phyloP scores from a whole-genome alignment of 2,888 invertebrate genomes.

The Patella caerulea region DNA sequence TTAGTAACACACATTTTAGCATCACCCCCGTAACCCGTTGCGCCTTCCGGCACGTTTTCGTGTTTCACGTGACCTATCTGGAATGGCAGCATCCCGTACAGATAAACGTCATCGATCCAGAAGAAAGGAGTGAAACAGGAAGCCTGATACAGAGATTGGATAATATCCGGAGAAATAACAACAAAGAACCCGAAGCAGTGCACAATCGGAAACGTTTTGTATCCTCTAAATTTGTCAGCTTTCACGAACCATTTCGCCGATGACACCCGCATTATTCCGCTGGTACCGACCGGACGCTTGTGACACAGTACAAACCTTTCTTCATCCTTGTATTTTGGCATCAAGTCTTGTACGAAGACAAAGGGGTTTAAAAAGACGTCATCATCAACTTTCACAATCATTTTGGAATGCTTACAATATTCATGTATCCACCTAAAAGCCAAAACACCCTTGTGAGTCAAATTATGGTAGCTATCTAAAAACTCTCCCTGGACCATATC shows the following conservation, averaged over 20 bases:
- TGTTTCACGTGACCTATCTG: slow-evolving; percentile 54
- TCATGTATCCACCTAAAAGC: slow-evolving; percentile 55
- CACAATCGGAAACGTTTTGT: slow-evolving; percentile 56
- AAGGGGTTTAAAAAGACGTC: slow-evolving; percentile 62
- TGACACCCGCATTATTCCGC: slow-evolving; percentile 44
- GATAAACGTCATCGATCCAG: slow-evolving; percentile 70
- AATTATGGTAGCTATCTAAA: slow-evolving; percentile 54
- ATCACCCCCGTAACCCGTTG: slow-evolving; percentile 80
- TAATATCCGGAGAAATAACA: slow-evolving; percentile 55
- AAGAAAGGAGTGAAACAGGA: slow-evolving; percentile 65
- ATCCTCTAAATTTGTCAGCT: slow-evolving; percentile 52
- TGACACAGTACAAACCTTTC: slow-evolving; percentile 50
- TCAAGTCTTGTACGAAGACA: slow-evolving; percentile 45
- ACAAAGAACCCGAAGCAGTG: slow-evolving; percentile 67
- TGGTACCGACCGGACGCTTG: slow-evolving; percentile 47
- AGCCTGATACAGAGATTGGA: slow-evolving; percentile 56
- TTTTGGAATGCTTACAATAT: slow-evolving; percentile 49
- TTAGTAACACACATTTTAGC: slow-evolving; percentile 45
- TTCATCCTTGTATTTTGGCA: slow-evolving; percentile 41
- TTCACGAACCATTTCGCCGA: slow-evolving; percentile 56
- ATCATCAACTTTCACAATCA: slow-evolving; percentile 59
- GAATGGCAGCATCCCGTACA: slow-evolving; percentile 63
- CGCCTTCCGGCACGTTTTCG: slow-evolving; percentile 82
- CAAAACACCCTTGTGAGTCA: slow-evolving; percentile 60
- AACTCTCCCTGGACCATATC: slow-evolving; percentile 63